Percentiles rank a stretch among this genome's conserved stretches.
These are phyloP conservation scores for Drosophila antonietae DNA, from an alignment of 2,888 invertebrate genomes.

Conservation along the genomic window DNA sequence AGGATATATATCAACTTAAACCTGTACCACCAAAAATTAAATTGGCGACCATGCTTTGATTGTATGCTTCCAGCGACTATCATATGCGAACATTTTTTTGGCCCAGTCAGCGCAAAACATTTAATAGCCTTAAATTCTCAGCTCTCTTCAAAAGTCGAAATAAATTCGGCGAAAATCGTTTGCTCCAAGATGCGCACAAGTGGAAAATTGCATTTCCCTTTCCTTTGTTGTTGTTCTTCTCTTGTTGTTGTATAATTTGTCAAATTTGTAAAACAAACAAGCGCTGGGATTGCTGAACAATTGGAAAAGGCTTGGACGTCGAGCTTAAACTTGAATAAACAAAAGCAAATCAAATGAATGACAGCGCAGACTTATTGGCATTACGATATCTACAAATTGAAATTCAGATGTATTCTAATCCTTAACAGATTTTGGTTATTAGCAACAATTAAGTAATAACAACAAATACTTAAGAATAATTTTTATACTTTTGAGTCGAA, in stretches of 20 bases:
- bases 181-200: conserved; percentile 50
- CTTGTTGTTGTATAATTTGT: conserved; percentile 34
- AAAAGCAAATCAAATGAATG: neutral
- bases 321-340: neutral
- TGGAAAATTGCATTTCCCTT: conserved; percentile 73
- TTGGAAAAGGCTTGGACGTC: neutral
- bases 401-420: no score
- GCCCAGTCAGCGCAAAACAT: conserved; percentile 49
- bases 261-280: conserved; percentile 29
- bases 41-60: no score
- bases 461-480: no score
- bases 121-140: conserved; percentile 43
- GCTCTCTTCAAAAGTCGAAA: conserved; percentile 35
- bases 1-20: no score
- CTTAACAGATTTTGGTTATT: neutral
- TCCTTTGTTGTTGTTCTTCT: neutral
- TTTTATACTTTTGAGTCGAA: no score
- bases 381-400: no score
- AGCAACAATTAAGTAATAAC: no score
- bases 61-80: conserved; percentile 4
- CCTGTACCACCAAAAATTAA: no score
- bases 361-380: no score
- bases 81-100: conserved; percentile 15
- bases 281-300: conserved; percentile 2
- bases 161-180: conserved; percentile 36